A percentile compares a stretch with the other conserved stretches of the same genome.
phyloP scores from a whole-genome alignment of 2,888 invertebrate species.

The Dromius quadrimaculatus region DNA sequence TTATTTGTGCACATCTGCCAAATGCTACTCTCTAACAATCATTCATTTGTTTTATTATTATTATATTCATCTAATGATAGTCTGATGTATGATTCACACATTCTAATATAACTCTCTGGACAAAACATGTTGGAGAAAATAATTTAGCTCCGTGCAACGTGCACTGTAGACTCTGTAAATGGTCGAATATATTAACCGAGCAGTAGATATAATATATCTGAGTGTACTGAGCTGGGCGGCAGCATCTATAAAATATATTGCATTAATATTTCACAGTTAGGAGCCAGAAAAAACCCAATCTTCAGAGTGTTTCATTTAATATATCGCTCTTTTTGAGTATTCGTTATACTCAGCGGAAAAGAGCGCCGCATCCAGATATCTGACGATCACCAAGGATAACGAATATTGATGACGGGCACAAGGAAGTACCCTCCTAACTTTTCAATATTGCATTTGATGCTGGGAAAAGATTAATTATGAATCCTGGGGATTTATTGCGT shows the following conservation, averaged over 20 bases:
- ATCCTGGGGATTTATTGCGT: slow-evolving; percentile 33
- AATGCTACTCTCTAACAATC: too few species aligned
- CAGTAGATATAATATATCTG: slow-evolving; percentile 37
- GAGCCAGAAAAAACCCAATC: slow-evolving; percentile 47
- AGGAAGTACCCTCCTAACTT: slow-evolving; percentile 11
- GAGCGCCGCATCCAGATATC: slow-evolving; percentile 10
- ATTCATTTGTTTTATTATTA: too few species aligned
- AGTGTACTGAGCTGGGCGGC: slow-evolving; percentile 2
- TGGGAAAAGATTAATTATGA: slow-evolving; percentile 38
- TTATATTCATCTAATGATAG: too few species aligned
- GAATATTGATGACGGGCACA: slow-evolving; percentile 38
- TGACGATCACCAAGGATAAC: slow-evolving; percentile 14
- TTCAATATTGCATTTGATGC: slow-evolving; percentile 17
- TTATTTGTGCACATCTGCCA: too few species aligned
- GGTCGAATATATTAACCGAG: slow-evolving; percentile 39
- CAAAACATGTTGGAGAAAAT: too few species aligned
- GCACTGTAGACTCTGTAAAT: slow-evolving; percentile 23
- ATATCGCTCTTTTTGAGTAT: slow-evolving; percentile 50
- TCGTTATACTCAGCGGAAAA: slow-evolving; percentile 41
- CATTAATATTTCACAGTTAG: slow-evolving; percentile 52
- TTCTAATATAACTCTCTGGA: too few species aligned
- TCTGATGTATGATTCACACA: too few species aligned
- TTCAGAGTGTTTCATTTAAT: slow-evolving; percentile 52
- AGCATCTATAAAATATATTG: slow-evolving; percentile 50
- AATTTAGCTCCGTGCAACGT: slow-evolving; percentile 24